phyloP scores from a whole-genome alignment of 1,140 invertebrate species.

The Dryas iulia region DNA sequence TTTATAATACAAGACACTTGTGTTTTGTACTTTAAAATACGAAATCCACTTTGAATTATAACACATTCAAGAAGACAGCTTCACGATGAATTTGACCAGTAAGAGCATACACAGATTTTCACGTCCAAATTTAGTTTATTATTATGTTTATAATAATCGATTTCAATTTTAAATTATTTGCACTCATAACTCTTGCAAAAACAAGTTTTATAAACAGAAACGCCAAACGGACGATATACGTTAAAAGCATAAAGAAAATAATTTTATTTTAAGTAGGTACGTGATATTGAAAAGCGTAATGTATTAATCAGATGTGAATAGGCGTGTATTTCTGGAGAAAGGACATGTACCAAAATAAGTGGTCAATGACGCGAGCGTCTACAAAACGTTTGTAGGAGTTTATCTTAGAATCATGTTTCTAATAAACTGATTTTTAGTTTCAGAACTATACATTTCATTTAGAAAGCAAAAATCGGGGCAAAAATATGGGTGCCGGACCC shows the following conservation, averaged over 20 bases:
- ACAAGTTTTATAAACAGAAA: background rate
- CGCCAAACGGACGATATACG: background rate
- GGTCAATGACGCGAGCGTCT: constrained; percentile 56
- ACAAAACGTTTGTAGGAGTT: background rate
- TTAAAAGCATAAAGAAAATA: background rate
- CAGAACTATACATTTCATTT: background rate
- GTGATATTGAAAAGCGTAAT: constrained; percentile 13
- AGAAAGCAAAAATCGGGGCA: no score
- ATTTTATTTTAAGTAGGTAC: background rate
- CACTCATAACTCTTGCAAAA: background rate
- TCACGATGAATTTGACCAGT: background rate
- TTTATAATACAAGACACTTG: constrained; percentile 24
- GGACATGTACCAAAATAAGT: constrained; percentile 64
- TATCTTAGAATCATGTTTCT: background rate
- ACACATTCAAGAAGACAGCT: constrained; percentile 12
- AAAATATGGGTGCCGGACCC: no score
- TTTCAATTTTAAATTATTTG: background rate
- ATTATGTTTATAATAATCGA: background rate
- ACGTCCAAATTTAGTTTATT: background rate
- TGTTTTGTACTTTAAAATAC: constrained; percentile 13
- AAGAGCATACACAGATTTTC: background rate
- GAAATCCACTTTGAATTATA: constrained; percentile 20
- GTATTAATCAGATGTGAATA: constrained; percentile 38
- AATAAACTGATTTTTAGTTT: background rate
- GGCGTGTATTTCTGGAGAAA: constrained; percentile 65